Evolutionary conservation across 2,113 vertebrate species (phyloP).

Genomic region (Neodontobutis hainanensis): DNA sequence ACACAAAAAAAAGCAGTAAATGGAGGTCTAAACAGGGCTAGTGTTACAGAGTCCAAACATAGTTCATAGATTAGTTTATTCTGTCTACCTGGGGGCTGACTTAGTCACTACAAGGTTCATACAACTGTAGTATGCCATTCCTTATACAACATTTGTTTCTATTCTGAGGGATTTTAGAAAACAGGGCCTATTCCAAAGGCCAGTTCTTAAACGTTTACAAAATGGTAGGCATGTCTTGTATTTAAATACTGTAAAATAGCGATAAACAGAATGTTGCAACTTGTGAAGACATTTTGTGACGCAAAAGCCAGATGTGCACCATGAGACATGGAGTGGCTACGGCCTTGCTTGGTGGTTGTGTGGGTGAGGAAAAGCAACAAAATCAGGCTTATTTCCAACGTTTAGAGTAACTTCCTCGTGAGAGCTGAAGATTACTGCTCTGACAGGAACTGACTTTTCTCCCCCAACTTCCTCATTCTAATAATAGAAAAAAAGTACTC

Average conservation of each 20-base stretch:
- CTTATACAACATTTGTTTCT: constrained; percentile 17
- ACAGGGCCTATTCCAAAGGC: background rate
- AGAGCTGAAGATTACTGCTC: constrained; percentile 53
- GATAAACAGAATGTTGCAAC: constrained; percentile 2
- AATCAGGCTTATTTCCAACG: constrained; percentile 48
- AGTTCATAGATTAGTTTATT: too few relatives aligned
- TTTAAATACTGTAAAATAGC: background rate
- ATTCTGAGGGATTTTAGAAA: background rate
- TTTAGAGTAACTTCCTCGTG: constrained; percentile 56
- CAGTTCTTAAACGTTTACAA: background rate
- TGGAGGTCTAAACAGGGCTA: background rate
- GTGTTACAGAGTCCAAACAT: background rate
- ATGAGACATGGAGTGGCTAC: constrained; percentile 48
- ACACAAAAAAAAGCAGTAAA: constrained; percentile 11
- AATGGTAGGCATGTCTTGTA: background rate
- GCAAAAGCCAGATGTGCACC: constrained; percentile 8
- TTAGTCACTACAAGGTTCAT: constrained; percentile 1
- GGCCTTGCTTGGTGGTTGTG: constrained; percentile 25
- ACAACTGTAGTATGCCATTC: constrained; percentile 21
- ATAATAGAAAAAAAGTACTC: constrained; percentile 42
- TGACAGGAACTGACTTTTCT: constrained; percentile 7
- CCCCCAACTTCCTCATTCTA: constrained; percentile 57
- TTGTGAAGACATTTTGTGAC: background rate
- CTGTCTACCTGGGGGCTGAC: background rate
- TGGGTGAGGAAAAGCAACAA: constrained; percentile 57